Evolutionary conservation across 2,797 vertebrate genomes (phyloP), one percentile per base, ranked within the genome.

Genomic region (Cynodonichthys magdalenae): DNA sequence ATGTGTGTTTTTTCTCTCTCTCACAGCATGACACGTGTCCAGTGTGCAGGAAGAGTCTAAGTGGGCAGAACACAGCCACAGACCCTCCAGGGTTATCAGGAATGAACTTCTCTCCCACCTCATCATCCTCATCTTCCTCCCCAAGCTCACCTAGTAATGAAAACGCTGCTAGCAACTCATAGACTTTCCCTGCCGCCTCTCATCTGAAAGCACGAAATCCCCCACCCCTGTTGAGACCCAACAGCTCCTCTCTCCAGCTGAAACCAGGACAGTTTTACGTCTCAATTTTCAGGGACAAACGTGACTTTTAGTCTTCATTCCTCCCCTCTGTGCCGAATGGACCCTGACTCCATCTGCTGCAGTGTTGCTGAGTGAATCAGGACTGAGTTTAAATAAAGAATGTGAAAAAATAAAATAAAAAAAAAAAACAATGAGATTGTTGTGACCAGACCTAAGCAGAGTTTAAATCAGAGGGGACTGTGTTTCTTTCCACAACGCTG

Each of bases 1-100:
- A 24, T 24, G n/a, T n/a, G 42, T 20, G 9, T 3, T 74, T 3
- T 74, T 15, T 17, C 24, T 18, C 2, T 59, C 19, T n/a, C 48
- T 69, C 15, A 39, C 89, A 99, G 97, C 98, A 99, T 1, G 98
- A 99, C 87, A 97, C 97, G 1, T 99, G 98, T 91, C 98, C 98
- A 0, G 98, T 99, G 70, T 99, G 98, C 92, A 94, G 98, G 85
- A 99, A 99, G 90, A 99, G 97, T 81, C 92, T 99, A 69, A 99
- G 95, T 0, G 98, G 98, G 79, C 96, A 97, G 91, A 99, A 99
- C 92, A 99, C 98, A 28, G 97, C 98, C 88, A 99, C 96, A 44
- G 96, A 99, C 81, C 96, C 96, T 34, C 98, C 96, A 0, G 97
- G 94, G 84, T 93, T 99, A 86, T 94, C 95, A 5, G 94, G 95